Conservation (phyloP, 2,113 vertebrate species). For the Platysteira castanea region DNA sequence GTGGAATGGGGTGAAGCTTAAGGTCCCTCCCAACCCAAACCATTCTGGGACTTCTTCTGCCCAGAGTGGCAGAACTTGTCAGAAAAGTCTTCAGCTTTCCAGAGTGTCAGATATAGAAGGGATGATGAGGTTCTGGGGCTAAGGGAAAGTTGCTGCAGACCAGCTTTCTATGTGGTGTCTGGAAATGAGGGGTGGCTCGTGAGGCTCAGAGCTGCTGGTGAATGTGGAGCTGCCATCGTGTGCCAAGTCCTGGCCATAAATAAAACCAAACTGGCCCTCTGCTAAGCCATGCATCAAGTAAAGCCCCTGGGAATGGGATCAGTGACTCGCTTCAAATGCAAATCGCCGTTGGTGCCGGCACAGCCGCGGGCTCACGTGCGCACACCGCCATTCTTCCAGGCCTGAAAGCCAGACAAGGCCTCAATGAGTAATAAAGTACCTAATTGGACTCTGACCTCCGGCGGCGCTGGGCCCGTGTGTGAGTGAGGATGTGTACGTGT, state of each 20-base stretch:
- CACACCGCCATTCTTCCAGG: neutral
- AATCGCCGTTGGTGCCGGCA: neutral
- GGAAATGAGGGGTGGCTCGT: accelerated
- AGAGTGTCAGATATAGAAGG: neutral
- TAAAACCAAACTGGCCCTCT: neutral
- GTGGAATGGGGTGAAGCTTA: too few relatives aligned
- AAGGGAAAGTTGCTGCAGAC: neutral
- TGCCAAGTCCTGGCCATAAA: neutral
- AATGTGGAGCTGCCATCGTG: accelerated
- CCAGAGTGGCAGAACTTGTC: neutral
- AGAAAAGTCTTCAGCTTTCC: neutral
- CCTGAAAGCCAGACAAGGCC: neutral
- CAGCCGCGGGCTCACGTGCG: accelerated
- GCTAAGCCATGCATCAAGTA: neutral
- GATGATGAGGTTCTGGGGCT: neutral
- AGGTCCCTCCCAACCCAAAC: neutral
- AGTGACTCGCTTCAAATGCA: neutral
- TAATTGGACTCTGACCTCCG: neutral
- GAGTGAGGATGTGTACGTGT: neutral
- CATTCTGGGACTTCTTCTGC: neutral
- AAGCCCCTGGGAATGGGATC: constrained; percentile 24
- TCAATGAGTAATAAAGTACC: neutral
- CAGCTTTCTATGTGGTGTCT: neutral
- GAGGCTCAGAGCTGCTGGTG: neutral
- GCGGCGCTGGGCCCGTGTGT: accelerated